phyloP scores from a whole-genome alignment of 2,888 invertebrate genomes.

The Hofmannophila pseudospretella region DNA sequence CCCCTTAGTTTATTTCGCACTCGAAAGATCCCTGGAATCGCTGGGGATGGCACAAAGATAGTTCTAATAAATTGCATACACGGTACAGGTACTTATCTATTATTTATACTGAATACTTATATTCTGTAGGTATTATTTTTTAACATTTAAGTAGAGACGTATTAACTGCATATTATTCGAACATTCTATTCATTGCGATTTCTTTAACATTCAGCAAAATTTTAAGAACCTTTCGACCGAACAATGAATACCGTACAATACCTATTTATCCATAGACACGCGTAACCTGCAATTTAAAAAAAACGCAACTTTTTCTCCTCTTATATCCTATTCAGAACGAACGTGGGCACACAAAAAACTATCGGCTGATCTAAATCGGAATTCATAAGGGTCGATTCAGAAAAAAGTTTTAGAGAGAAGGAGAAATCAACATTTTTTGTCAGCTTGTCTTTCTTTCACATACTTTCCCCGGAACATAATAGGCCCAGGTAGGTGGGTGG shows the following conservation, averaged over 20 bases:
- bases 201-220: too few species aligned
- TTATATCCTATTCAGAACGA: constrained; percentile 29
- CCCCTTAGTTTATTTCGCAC: too few species aligned
- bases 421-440: constrained; percentile 59
- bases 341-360: constrained; percentile 57
- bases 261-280: constrained; percentile 45
- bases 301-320: constrained; percentile 41
- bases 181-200: too few species aligned
- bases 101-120: too few species aligned
- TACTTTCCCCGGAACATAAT: constrained; percentile 68
- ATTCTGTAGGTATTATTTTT: too few species aligned
- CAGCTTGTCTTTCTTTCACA: constrained; percentile 58
- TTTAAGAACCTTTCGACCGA: constrained; percentile 30
- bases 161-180: too few species aligned
- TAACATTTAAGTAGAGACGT: too few species aligned
- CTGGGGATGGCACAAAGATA: too few species aligned
- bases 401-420: constrained; percentile 44
- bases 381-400: constrained; percentile 47
- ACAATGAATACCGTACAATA: constrained; percentile 36
- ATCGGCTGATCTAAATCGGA: constrained; percentile 57
- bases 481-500: constrained; percentile 56
- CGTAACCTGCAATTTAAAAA: constrained; percentile 55
- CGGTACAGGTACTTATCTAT: too few species aligned
- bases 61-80: too few species aligned
- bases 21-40: too few species aligned